phyloP scores from a whole-genome alignment of 2,888 invertebrate species.

The Esperia sulphurella region DNA sequence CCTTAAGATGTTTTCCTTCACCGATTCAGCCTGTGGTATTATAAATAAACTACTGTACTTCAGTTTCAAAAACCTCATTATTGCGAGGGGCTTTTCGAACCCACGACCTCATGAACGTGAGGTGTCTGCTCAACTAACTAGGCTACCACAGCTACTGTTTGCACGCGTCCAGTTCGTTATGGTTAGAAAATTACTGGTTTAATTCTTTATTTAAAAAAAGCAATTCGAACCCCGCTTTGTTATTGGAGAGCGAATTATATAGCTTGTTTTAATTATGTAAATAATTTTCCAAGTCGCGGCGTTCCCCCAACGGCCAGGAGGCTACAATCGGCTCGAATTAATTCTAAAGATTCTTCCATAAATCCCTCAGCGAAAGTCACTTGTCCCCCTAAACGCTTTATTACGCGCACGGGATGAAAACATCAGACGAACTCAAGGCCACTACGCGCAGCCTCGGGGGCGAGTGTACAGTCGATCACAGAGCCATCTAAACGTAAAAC shows the following conservation, averaged over 20 bases:
- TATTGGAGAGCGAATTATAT: constrained; percentile 5
- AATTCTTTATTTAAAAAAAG: neutral
- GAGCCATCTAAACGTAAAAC: no score
- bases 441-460: constrained; percentile 40
- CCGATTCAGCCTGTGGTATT: no score
- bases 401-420: constrained; percentile 75
- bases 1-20: no score
- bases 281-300: constrained; percentile 28
- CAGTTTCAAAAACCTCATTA: no score
- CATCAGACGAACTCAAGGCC: constrained; percentile 74
- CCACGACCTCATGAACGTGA: no score
- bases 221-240: neutral
- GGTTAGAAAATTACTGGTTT: no score
- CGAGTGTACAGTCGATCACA: no score
- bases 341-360: constrained; percentile 69
- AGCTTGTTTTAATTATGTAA: constrained; percentile 31
- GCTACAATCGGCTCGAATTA: constrained; percentile 64
- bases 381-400: constrained; percentile 72
- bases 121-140: no score
- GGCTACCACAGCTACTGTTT: no score
- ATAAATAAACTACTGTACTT: no score
- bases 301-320: constrained; percentile 35
- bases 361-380: constrained; percentile 73
- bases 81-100: no score
- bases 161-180: no score